These are phyloP conservation scores for Habropoda laboriosa DNA, from an alignment of 1,140 invertebrate species.

Conservation along the genomic window DNA sequence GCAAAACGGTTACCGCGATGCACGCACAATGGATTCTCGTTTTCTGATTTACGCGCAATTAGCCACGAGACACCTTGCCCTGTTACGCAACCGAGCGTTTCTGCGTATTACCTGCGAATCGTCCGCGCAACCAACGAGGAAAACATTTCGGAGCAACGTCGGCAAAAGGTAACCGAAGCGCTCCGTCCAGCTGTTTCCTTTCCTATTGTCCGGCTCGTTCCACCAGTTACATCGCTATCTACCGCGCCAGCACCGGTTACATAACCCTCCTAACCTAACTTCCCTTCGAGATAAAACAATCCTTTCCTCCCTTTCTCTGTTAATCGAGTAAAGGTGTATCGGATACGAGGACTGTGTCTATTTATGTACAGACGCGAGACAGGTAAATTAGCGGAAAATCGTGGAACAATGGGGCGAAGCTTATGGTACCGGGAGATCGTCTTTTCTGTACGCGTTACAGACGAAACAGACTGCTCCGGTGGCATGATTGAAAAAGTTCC, in stretches of 20 bases:
- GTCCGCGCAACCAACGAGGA: background rate
- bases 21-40: background rate
- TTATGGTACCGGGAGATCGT: too few relatives aligned
- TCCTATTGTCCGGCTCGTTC: constrained; percentile 12
- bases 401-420: too few relatives aligned
- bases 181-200: constrained; percentile 6
- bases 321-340: background rate
- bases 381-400: background rate
- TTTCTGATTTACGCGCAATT: background rate
- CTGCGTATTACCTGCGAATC: background rate
- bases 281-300: background rate
- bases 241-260: background rate
- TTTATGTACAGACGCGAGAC: too few relatives aligned
- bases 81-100: constrained; percentile 12
- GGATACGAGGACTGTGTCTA: background rate
- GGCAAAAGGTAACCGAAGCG: constrained; percentile 4
- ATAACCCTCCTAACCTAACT: background rate
- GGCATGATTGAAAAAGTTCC: too few relatives aligned
- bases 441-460: too few relatives aligned
- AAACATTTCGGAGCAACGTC: constrained; percentile 13
- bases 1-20: background rate
- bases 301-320: background rate
- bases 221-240: background rate
- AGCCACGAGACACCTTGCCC: background rate
- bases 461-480: too few relatives aligned